Evolutionary conservation across 2,888 invertebrate genomes (phyloP).

Genomic region (Argynnis bischoffii): DNA sequence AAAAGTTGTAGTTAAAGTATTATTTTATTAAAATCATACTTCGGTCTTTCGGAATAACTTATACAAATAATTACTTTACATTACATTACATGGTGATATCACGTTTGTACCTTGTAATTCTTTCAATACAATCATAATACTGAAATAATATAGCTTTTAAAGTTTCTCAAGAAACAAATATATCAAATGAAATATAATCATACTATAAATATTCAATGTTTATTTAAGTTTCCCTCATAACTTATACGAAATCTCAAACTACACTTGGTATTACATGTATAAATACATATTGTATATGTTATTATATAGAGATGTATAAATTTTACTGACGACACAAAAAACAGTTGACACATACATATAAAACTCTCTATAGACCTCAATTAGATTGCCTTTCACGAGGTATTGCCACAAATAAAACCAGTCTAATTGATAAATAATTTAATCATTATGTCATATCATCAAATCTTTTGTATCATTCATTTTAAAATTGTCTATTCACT

Average conservation of each 20-base stretch:
- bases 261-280: background rate
- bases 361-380: constrained; percentile 33
- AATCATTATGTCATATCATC: constrained; percentile 43
- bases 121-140: constrained; percentile 66
- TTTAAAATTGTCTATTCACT: constrained; percentile 37
- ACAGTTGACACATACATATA: constrained; percentile 45
- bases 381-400: constrained; percentile 35
- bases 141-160: constrained; percentile 63
- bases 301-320: constrained; percentile 42
- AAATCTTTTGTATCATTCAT: constrained; percentile 38
- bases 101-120: constrained; percentile 66
- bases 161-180: constrained; percentile 56
- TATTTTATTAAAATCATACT: constrained; percentile 77
- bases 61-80: constrained; percentile 63
- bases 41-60: constrained; percentile 75
- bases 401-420: constrained; percentile 36
- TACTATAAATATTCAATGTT: constrained; percentile 46
- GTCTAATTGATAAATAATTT: constrained; percentile 47
- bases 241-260: background rate
- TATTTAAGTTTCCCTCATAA: constrained; percentile 18
- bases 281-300: background rate
- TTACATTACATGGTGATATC: constrained; percentile 67
- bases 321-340: constrained; percentile 46
- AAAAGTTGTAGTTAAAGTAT: constrained; percentile 79
- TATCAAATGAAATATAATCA: constrained; percentile 52